Base-by-base conservation (phyloP, 2,888 invertebrate genomes). In the Schizotus pectinicornis region DNA sequence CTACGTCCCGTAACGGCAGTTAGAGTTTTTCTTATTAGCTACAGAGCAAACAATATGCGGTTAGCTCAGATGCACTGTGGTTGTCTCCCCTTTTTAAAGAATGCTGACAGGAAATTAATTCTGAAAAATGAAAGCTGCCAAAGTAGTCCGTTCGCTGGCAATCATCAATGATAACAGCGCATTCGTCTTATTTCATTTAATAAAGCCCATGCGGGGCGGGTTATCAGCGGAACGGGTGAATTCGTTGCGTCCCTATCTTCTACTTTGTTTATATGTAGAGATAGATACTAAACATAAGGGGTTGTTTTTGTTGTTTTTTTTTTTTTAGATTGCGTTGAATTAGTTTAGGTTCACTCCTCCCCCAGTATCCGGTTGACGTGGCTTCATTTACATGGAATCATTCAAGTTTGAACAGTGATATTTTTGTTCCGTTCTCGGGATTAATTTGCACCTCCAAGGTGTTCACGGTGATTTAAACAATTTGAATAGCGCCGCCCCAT, bases 101-200 rank as follows among this genome's bases (percentile, higher is more conserved):
- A 79, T 79, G 72, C 78, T 71, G 77, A 78, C 80, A 80, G 81
- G 81, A 81, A 81, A 81, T 81, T 81, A 80, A 80, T 79, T 80
- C 76, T 78, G 78, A 79, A 80, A 80, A 80, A 80, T 79, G 80
- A 80, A 79, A 79, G 78, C 78, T 77, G 76, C 74, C 76, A 75
- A 74, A 74, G 75, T 75, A 73, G 76, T 70, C 75, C 64, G 71
- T 71, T 72, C 68, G 71, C 69, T 71, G 72, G 74, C 77, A 78
- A 77, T 77, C 77, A 72, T 69, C 74, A 65, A 67, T 72, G 78
- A 78, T 78, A 78, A 78, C 75, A 72, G 70, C 70, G 71, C 69
- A 74, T 77, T 77, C 76, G 74, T 77, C 78, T 79, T 79, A 78
- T 78, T 79, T 78, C 76, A 74, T 78, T 78, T 75, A 76, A 76